A percentile compares a stretch with the other conserved stretches of the same genome.
phyloP scores from a whole-genome alignment of 2,113 vertebrate species.

The Rhinolophus sinicus region DNA sequence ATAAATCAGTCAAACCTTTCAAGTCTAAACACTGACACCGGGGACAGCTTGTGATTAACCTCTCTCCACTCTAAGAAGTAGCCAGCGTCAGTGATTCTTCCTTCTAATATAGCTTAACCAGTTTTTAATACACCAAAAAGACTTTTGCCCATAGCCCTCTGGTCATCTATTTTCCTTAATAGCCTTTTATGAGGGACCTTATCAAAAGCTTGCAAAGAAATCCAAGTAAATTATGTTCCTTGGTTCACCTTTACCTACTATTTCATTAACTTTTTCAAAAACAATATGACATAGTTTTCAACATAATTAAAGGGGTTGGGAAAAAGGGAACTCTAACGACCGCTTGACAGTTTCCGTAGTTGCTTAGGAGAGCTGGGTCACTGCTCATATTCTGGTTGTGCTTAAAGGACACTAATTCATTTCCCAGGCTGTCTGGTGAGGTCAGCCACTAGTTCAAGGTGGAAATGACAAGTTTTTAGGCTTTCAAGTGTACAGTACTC shows the following conservation, averaged over 20 bases:
- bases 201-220: constrained; percentile 79
- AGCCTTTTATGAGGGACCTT: constrained; percentile 77
- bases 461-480: constrained; percentile 86
- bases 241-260: constrained; percentile 76
- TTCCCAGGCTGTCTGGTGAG: constrained; percentile 83
- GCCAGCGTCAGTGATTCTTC: constrained; percentile 54
- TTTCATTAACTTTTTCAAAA: constrained; percentile 80
- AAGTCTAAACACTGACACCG: constrained; percentile 25
- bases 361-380: constrained; percentile 75
- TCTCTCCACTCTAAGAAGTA: constrained; percentile 66
- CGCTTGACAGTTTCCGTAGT: constrained; percentile 70
- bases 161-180: constrained; percentile 79
- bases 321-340: constrained; percentile 54
- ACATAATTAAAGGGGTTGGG: constrained; percentile 72
- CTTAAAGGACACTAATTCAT: constrained; percentile 80
- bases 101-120: constrained; percentile 73
- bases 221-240: constrained; percentile 74
- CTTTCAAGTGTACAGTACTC: constrained; percentile 83
- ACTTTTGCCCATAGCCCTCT: constrained; percentile 54
- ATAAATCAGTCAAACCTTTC: constrained; percentile 45
- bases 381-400: constrained; percentile 66
- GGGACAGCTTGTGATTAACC: constrained; percentile 64
- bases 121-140: constrained; percentile 78
- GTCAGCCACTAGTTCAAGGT: constrained; percentile 86
- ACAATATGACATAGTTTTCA: constrained; percentile 75